Conservation (phyloP, 2,113 vertebrate genomes). For the Taurulus bubalis region DNA sequence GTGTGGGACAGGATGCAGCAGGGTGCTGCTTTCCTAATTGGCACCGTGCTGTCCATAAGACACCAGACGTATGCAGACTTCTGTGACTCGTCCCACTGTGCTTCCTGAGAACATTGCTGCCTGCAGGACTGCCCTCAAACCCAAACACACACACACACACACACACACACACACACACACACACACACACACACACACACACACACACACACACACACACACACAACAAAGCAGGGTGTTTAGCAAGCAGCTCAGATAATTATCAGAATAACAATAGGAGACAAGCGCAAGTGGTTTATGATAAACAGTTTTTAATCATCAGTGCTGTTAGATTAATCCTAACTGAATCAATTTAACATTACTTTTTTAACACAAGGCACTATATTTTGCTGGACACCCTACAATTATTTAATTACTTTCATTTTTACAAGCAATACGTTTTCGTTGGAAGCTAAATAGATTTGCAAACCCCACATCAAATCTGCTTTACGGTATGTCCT, state of each 20-base stretch:
- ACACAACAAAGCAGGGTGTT: not conserved
- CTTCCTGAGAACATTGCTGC: constrained; percentile 36
- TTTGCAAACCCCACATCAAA: not conserved
- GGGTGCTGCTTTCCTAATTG: constrained; percentile 57
- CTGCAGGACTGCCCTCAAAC: constrained; percentile 43
- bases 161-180: not conserved
- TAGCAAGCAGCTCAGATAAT: not conserved
- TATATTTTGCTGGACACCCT: not conserved
- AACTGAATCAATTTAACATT: not conserved
- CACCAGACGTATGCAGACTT: constrained; percentile 20
- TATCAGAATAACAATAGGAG: not conserved
- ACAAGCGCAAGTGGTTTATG: not conserved
- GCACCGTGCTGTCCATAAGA: constrained; percentile 39
- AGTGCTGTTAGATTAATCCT: not conserved
- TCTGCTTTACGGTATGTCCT: not conserved
- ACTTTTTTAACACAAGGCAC: not conserved
- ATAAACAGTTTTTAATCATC: not conserved
- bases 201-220: not conserved
- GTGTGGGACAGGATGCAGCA: constrained; percentile 19
- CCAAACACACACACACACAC: constrained; percentile 3
- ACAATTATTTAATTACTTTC: not conserved
- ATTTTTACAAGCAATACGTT: not conserved
- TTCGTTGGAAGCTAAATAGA: not conserved
- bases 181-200: constrained; percentile 1
- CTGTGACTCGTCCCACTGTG: constrained; percentile 33